Base-by-base conservation (phyloP, 2,888 invertebrate species). In the Amaurobius ferox region DNA sequence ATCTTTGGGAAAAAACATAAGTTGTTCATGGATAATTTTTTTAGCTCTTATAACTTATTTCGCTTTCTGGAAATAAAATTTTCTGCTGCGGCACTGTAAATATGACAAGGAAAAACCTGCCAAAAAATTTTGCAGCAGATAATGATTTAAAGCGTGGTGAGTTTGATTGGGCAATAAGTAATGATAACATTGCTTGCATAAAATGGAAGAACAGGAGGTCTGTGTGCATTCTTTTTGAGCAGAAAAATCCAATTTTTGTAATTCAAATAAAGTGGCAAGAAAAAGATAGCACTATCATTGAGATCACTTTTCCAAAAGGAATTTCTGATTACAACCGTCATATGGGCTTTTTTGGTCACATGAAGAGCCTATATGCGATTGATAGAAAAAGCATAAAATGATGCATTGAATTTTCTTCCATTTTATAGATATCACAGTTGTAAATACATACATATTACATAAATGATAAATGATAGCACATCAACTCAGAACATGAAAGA, bases 161-260 rank as follows among this genome's bases (percentile, higher is more conserved):
- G 6, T 26, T 7, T 23, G 61, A 61, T 16, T 61, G 23, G 6
- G 3, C 26, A 1, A 26, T 61, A 23, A 61, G 61, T 23, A 16
- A 26, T 61, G 61, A 61, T 26, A 7, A 6, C 2, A 23, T 61
- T 61, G 9, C 23, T 23, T 61, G 61, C 61, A 7, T 61, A 7
- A 48, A 61, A 61, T 61, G 61, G 61, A 61, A 61, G 13, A 26
- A 61, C 28, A 61, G 26, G 16, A 61, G 61, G 16, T 44, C 11
- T 16, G 44, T 44, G n/a, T 11, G 16, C 16, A 16, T 44, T 9
- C 16, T 44, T 7, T 44, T 16, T 16, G 2, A 16, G 6, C 2
- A 2, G 16, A 2, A 9, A 44, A 16, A 44, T 44, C n/a, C 13
- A 16, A 16, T 44, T 13, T 7, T 2, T 11, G 16, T 16, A 44